Base-by-base conservation (phyloP, 2,888 invertebrate species). In the Hymenopus coronatus region DNA sequence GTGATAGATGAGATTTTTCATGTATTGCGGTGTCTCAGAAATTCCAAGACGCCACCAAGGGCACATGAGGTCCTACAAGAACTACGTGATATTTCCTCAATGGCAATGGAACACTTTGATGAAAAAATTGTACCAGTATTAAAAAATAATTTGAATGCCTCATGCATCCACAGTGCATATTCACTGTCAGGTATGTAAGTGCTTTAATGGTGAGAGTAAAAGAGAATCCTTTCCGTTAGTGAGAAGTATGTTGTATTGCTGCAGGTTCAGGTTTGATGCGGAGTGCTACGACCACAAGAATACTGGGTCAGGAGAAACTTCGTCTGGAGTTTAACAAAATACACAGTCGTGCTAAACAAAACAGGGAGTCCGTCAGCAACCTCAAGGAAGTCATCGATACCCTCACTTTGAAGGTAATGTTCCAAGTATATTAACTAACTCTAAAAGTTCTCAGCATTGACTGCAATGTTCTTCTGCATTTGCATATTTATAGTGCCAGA, bases 61-160 rank as follows among this genome's bases (percentile, higher is more conserved):
- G 96, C 97, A 0, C 97, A 97, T 92, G 98, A 98, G 92, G 96
- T 97, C 15, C 93, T 98, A 0, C 98, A 98, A 92, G 98, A 98
- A 92, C 92, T 98, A 12, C 94, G 98, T 0, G 98, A 98, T 91
- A 97, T 98, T 90, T 98, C 98, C 81, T 98, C 98, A 90, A 98
- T 98, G 98, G 98, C 98, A 0, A 98, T 98, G 94, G 98, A 98
- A 92, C 98, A 98, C 93, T 98, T 98, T 92, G 98, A 98, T 92
- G 98, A 98, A 92, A 97, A 97, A 92, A 97, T 98, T 90, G 93
- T 95, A 88, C 96, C 96, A 15, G 92, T 92, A 54, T 91, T 95
- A n/a, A 94, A 94, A 90, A 89, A 90, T n/a, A 91, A 90, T 33
- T 87, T 89, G 30, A 82, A 27, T 12, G 28, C 88, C 0, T 87